phyloP scores from a whole-genome alignment of 2,113 vertebrate genomes.

The Ptilorrhoa leucosticta region DNA sequence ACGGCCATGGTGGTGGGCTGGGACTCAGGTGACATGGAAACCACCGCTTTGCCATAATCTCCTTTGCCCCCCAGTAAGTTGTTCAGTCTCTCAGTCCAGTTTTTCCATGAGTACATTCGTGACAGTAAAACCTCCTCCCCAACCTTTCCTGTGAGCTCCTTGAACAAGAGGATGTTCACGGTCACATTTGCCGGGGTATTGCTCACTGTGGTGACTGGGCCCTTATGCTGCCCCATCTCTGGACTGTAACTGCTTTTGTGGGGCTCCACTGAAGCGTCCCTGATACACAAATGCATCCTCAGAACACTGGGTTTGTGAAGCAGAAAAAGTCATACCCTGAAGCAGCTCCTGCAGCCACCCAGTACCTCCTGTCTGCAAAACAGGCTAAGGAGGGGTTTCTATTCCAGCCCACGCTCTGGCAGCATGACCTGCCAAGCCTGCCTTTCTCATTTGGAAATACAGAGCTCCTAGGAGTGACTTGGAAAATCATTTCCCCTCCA shows the following conservation, averaged over 20 bases:
- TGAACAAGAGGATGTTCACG: neutral
- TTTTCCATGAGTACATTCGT: neutral
- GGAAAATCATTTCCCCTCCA: neutral
- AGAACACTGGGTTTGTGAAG: neutral
- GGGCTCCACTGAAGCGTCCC: neutral
- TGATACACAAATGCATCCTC: neutral
- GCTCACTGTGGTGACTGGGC: neutral
- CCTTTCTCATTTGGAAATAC: neutral
- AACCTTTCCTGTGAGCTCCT: neutral
- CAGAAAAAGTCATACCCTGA: fast-evolving
- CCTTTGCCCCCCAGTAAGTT: neutral
- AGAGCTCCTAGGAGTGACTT: neutral
- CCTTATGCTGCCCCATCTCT: neutral
- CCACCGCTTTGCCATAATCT: neutral
- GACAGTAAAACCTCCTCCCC: neutral
- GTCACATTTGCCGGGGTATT: neutral
- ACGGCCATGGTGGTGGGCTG: neutral
- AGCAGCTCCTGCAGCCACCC: neutral
- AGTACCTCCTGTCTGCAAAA: neutral
- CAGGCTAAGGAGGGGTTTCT: neutral
- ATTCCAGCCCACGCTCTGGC: neutral
- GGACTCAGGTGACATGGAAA: neutral
- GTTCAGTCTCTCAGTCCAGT: neutral
- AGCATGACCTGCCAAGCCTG: neutral
- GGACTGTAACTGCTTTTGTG: neutral